Evolutionary conservation across 2,113 vertebrate genomes (phyloP).

Genomic region (Phalacrocorax aristotelis): DNA sequence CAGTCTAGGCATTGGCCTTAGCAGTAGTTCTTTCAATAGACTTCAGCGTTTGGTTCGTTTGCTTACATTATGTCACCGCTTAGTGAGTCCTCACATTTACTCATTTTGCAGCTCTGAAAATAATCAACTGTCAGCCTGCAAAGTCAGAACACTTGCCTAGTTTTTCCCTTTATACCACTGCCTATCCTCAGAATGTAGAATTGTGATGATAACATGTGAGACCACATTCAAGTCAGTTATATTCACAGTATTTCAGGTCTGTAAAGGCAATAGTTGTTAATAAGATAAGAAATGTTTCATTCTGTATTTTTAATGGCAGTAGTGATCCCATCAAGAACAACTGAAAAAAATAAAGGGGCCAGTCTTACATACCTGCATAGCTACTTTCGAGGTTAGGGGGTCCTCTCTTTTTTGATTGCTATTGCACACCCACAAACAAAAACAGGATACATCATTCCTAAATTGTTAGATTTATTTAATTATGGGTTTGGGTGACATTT

Average conservation of each 20-base stretch:
- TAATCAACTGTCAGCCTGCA: not conserved
- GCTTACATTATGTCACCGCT: not conserved
- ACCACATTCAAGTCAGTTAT: not conserved
- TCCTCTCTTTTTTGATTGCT: not conserved
- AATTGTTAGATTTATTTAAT: not conserved
- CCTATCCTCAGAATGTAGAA: not conserved
- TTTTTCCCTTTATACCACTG: not conserved
- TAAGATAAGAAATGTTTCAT: not conserved
- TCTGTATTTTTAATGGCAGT: not conserved
- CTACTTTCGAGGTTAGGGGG: not conserved
- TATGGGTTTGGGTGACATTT: not conserved
- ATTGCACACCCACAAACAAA: not conserved
- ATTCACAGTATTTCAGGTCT: not conserved
- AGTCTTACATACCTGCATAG: not conserved
- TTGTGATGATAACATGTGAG: not conserved
- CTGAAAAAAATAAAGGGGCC: not conserved
- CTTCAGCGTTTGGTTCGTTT: not conserved
- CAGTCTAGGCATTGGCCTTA: not conserved
- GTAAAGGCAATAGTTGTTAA: not conserved
- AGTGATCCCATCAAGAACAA: not conserved
- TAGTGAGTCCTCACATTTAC: not conserved
- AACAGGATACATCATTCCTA: not conserved
- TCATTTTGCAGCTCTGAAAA: not conserved
- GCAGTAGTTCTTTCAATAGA: not conserved
- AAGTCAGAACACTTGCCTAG: not conserved